Evolutionary conservation across 2,888 invertebrate genomes (phyloP).

Genomic region (Epinotia bilunana): DNA sequence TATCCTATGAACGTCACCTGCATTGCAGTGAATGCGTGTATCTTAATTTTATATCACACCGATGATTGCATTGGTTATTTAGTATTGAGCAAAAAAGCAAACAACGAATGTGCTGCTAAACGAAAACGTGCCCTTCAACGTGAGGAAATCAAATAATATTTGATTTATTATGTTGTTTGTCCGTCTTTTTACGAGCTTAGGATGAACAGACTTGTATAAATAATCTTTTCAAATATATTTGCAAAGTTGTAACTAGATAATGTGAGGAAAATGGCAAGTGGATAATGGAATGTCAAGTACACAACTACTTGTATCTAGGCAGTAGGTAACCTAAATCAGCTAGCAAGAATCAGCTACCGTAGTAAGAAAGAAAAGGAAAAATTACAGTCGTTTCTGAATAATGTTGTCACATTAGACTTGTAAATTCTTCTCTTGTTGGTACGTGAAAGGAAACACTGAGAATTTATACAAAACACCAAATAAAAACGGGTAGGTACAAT

Average conservation of each 20-base stretch:
- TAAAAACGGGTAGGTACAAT: no score
- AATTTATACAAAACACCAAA: no score
- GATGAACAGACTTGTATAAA: slow-evolving; percentile 12
- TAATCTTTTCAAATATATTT: not conserved
- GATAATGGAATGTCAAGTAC: not conserved
- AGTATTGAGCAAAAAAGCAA: not conserved
- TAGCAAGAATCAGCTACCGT: no score
- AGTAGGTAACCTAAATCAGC: not conserved
- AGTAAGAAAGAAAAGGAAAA: no score
- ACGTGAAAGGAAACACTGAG: no score
- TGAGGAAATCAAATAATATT: slow-evolving; percentile 35
- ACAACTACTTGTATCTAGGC: not conserved
- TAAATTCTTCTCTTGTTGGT: no score
- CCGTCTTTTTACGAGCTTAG: slow-evolving; percentile 14
- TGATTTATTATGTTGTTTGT: slow-evolving; percentile 33
- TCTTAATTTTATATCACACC: not conserved
- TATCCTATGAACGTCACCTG: no score
- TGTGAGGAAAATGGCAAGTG: not conserved
- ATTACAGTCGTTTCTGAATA: no score
- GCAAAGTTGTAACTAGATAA: not conserved
- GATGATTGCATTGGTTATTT: not conserved
- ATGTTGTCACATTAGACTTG: no score
- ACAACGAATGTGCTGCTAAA: not conserved
- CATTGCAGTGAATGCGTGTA: not conserved
- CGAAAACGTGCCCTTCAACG: slow-evolving; percentile 13